Base-by-base conservation (phyloP, 2,888 invertebrate genomes). In the Chaitophorus viminalis region DNA sequence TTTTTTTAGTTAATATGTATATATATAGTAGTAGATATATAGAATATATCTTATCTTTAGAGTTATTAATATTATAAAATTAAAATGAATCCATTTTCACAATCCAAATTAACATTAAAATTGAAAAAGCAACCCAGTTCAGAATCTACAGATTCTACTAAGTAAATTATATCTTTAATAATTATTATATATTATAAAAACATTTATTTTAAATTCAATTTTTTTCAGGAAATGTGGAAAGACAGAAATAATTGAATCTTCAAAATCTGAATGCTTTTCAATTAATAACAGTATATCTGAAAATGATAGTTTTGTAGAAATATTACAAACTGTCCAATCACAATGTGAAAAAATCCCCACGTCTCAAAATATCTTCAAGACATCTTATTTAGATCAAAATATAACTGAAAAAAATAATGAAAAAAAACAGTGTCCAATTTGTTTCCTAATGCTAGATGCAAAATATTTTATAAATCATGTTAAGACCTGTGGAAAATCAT, bases 401-500 rank as follows among this genome's bases (percentile, higher is more conserved):
- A 9, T 21, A 60, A 9, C 70, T 36, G 29, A 84, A 29, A 14
- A 60, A 17, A 46, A 31, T 31, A 70, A 33, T 74, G 46, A 78
- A 83, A 82, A 39, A 33, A 89, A 88, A 82, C 88, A 88, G 78
- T 90, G 90, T 77, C 90, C 90, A 14, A 54, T 90, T 33, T 90
- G 90, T 88, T 88, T 88, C 31, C 88, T 89, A 85, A 70, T 75
- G 17, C 6, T 87, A 33, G 46, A 81, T 65, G 11, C 4, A 3
- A 89, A 87, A 36, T 68, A 89, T 89, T 89, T 89, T 18, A 83
- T 89, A 11, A 82, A 89, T 46, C 92, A 92, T 88, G 90, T 91
- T 89, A 92, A 92, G 90, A 90, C 89, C 70, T 92, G 92, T 90
- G 92, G 92, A 6, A 54, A 89, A 4, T 91, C 91, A 89, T 90